phyloP scores from a whole-genome alignment of 2,113 vertebrate species.

The Myiozetetes cayanensis region DNA sequence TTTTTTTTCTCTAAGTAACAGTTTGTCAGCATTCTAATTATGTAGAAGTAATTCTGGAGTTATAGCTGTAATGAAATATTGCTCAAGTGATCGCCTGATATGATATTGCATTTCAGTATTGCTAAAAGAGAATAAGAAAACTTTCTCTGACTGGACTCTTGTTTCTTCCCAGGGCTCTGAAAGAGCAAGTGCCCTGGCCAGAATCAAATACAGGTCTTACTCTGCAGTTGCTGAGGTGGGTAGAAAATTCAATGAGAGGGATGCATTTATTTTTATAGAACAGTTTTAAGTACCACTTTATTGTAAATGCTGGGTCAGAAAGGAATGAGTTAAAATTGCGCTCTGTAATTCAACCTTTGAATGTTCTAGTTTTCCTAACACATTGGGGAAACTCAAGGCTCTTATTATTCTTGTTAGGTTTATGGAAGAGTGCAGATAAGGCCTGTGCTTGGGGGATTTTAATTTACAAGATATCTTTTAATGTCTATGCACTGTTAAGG shows the following conservation, averaged over 20 bases:
- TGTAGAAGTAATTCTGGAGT: not conserved
- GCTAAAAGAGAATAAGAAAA: not conserved
- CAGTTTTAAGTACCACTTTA: not conserved
- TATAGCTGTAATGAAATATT: not conserved
- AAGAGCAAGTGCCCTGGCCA: conserved; percentile 82
- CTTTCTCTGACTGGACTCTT: not conserved
- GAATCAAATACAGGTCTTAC: conserved; percentile 89
- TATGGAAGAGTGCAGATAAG: not conserved
- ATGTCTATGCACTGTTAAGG: rapidly evolving
- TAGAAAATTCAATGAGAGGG: not conserved
- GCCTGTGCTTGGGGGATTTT: not conserved
- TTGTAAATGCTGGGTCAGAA: not conserved
- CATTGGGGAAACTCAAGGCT: not conserved
- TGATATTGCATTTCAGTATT: not conserved
- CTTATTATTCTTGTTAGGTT: not conserved
- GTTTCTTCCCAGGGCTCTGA: conserved; percentile 76
- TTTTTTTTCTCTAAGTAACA: not conserved
- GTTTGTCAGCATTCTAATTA: not conserved
- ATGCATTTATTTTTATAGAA: not conserved
- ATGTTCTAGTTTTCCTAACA: not conserved
- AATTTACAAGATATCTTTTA: not conserved
- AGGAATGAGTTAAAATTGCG: not conserved
- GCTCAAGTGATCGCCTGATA: not conserved
- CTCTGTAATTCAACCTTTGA: not conserved
- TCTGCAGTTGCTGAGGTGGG: conserved; percentile 81